phyloP scores from a whole-genome alignment of 2,888 invertebrate species.

The Loripinus fragilis region DNA sequence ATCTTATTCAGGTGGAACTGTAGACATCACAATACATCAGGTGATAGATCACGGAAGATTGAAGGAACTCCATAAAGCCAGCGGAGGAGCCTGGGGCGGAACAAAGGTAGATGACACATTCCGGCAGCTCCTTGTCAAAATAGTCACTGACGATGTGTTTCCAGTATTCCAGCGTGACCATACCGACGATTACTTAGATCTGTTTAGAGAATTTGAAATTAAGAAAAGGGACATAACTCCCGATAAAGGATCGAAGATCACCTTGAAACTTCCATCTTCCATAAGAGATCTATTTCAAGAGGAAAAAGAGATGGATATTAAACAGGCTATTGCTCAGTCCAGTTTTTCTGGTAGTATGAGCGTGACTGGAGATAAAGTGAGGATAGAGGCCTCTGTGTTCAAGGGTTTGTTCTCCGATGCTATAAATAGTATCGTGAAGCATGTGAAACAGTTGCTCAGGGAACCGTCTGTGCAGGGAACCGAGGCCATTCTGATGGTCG shows the following conservation, averaged over 20 bases:
- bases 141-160: constrained; percentile 25
- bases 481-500: constrained; percentile 31
- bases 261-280: constrained; percentile 19
- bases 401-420: constrained; percentile 34
- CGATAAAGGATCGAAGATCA: constrained; percentile 10
- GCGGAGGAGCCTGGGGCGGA: constrained; percentile 50
- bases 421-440: constrained; percentile 17
- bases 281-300: constrained; percentile 27
- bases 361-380: constrained; percentile 25
- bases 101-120: constrained; percentile 45
- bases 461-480: constrained; percentile 9
- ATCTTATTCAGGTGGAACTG: constrained; percentile 42
- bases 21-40: constrained; percentile 49
- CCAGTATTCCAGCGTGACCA: constrained; percentile 18
- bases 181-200: constrained; percentile 33
- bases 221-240: constrained; percentile 40
- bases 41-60: constrained; percentile 29
- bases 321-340: constrained; percentile 18
- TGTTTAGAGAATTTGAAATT: constrained; percentile 44
- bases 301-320: constrained; percentile 12
- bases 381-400: constrained; percentile 13
- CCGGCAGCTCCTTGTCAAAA: constrained; percentile 27
- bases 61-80: constrained; percentile 43
- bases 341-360: constrained; percentile 15
- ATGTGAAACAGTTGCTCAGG: constrained; percentile 19